Evolutionary conservation across 2,113 vertebrate species (phyloP).

Genomic region (Amia ocellicauda): DNA sequence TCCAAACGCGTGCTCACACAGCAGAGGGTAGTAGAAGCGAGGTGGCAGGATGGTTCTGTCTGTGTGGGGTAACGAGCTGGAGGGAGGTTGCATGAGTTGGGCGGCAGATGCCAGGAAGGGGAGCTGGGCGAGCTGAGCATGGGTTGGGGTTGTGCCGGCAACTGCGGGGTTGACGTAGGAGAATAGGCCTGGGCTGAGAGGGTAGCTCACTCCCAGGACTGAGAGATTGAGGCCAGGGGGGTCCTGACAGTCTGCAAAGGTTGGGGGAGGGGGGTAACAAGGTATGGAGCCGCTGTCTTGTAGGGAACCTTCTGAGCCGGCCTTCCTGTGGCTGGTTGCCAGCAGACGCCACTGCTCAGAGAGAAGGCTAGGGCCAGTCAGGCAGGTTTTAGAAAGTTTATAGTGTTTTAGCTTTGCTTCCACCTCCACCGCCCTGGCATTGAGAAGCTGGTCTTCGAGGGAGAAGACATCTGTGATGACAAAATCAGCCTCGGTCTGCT

Average conservation of each 20-base stretch:
- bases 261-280: slow-evolving; percentile 78
- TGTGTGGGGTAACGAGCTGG: slow-evolving; percentile 54
- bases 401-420: slow-evolving; percentile 76
- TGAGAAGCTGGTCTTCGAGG: slow-evolving; percentile 66
- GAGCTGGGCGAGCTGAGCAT: slow-evolving; percentile 72
- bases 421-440: slow-evolving; percentile 60
- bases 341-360: slow-evolving; percentile 81
- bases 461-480: slow-evolving; percentile 76
- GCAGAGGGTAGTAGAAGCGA: slow-evolving; percentile 86
- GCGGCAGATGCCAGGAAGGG: slow-evolving; percentile 82
- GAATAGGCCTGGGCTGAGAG: slow-evolving; percentile 78
- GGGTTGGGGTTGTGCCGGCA: slow-evolving; percentile 50
- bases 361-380: slow-evolving; percentile 58
- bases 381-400: slow-evolving; percentile 70
- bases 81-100: slow-evolving; percentile 73
- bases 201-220: slow-evolving; percentile 84
- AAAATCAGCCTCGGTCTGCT: slow-evolving; percentile 68
- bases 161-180: slow-evolving; percentile 84
- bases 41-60: slow-evolving; percentile 72
- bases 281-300: slow-evolving; percentile 67
- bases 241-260: slow-evolving; percentile 76
- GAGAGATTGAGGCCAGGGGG: slow-evolving; percentile 83
- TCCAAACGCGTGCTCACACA: slow-evolving; percentile 77
- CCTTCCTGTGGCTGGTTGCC: slow-evolving; percentile 56
- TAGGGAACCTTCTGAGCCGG: slow-evolving; percentile 51